Conservation (phyloP, 2,113 vertebrate species). For the Alligator sinensis region DNA sequence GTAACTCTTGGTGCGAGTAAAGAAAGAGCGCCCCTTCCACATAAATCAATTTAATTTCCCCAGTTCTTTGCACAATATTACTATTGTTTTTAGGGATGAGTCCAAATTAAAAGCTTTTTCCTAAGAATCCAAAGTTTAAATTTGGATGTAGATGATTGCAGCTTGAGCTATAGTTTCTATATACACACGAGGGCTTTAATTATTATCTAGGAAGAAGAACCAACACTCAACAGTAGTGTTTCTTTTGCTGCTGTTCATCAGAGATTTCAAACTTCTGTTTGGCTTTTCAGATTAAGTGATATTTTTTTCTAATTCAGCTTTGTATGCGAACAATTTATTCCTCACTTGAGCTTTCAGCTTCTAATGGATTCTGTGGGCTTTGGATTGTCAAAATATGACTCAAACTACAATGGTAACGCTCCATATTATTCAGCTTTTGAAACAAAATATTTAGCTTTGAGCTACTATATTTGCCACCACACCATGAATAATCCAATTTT, state of each 20-base stretch:
- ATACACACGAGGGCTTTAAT: conserved; percentile 10
- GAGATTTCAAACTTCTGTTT: conserved; percentile 33
- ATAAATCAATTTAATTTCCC: background rate
- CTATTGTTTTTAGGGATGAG: background rate
- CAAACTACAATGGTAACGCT: background rate
- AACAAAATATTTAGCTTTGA: conserved; percentile 35
- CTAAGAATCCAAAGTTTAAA: background rate
- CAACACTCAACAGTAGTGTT: background rate
- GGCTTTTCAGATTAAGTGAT: conserved; percentile 23
- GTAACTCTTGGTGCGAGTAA: background rate
- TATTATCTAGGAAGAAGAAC: background rate
- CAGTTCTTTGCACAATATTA: background rate
- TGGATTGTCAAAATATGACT: background rate
- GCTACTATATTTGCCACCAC: conserved; percentile 4
- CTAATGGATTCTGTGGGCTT: background rate
- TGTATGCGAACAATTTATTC: conserved; percentile 37
- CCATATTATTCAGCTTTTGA: background rate
- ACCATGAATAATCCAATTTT: conserved; percentile 51
- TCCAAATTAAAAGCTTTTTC: background rate
- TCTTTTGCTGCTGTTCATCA: conserved; percentile 27
- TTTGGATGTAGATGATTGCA: background rate
- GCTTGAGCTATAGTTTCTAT: background rate
- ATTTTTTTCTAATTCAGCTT: background rate
- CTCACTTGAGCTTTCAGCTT: conserved; percentile 47
- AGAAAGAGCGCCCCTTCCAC: background rate